Evolutionary conservation across 2,113 vertebrate genomes (phyloP), one percentile per base, ranked within the genome.

Genomic region (Pimephales promelas): DNA sequence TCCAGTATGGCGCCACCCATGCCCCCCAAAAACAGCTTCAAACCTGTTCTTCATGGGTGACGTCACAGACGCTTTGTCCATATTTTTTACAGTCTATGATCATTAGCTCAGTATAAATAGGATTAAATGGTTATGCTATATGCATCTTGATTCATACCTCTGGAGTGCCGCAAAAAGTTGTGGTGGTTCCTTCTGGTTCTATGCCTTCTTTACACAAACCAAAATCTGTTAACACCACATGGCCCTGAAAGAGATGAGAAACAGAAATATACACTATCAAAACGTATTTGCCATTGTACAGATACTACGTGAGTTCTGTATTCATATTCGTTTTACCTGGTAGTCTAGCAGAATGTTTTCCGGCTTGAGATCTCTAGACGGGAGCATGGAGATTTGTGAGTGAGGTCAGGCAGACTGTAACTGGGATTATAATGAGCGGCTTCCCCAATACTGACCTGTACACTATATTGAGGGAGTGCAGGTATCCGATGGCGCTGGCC

Each of bases 131-230:
- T 11, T 45, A 13, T 52, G 2, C 28, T 28, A 28, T 28, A 16
- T 52, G 14, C 47, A 52, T 54, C 52, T 54, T 54, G 14, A 20
- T 43, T 16, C 89, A 90, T 90, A 99, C 98, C 94, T 99, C 98
- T 0, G 98, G 98, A 75, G 98, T 99, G 74, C 98, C 98, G 80
- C 98, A 99, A 85, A 99, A 99, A 0, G 98, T 99, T 0, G 95
- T 95, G 0, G 98, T 99, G 84, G 98, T 99, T 91, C 95, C 96
- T 75, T 99, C 96, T 0, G 97, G 95, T 81, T 99, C 96, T 59
- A 99, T 94, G 24, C 97, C 96, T 92, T 99, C 98, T 93, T 99
- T 99, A 89, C 98, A 99, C 76, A 99, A 92, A 13, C 98, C 98
- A 49, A 99, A 99, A 89, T 99, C 98, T 10, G 98, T 99, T 88